A percentile compares a stretch with the other conserved stretches of the same genome.
These are phyloP conservation scores for Vulpes ferrilata DNA, from an alignment of 2,113 vertebrate genomes.

Conservation along the genomic window DNA sequence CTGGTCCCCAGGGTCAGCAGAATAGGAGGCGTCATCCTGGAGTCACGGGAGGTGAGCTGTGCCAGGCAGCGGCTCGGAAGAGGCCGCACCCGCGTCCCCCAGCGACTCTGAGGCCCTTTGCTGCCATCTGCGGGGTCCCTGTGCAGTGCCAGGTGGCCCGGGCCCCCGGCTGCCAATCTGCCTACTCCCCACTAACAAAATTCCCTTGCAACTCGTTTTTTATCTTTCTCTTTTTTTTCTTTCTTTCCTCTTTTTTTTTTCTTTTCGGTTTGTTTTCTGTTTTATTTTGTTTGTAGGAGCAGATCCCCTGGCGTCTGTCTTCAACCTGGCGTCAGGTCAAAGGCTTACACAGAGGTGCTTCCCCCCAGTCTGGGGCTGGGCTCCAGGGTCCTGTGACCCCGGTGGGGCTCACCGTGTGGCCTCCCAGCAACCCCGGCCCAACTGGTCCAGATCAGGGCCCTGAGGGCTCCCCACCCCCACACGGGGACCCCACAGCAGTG, in stretches of 20 bases:
- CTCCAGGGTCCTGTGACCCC: not conserved
- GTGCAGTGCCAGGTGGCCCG: not conserved
- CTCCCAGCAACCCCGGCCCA: not conserved
- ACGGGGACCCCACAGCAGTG: no score
- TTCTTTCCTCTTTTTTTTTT: not conserved
- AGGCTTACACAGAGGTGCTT: not conserved
- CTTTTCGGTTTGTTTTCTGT: not conserved
- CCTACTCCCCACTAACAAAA: not conserved
- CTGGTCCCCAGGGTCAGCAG: not conserved
- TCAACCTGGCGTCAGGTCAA: not conserved
- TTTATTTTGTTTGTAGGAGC: not conserved
- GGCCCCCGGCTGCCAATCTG: not conserved
- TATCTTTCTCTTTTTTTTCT: not conserved
- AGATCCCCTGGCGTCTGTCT: not conserved
- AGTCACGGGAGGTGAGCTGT: not conserved
- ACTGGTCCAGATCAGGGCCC: not conserved
- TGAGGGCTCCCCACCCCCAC: not conserved
- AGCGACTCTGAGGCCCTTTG: accelerated
- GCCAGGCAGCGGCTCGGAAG: not conserved
- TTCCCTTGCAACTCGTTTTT: not conserved
- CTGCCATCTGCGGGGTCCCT: accelerated
- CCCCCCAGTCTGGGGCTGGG: not conserved
- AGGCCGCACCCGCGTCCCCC: accelerated
- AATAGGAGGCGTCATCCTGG: not conserved
- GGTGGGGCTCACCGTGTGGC: accelerated